phyloP scores from a whole-genome alignment of 1,140 invertebrate genomes.

The Oryctes rhinoceros region DNA sequence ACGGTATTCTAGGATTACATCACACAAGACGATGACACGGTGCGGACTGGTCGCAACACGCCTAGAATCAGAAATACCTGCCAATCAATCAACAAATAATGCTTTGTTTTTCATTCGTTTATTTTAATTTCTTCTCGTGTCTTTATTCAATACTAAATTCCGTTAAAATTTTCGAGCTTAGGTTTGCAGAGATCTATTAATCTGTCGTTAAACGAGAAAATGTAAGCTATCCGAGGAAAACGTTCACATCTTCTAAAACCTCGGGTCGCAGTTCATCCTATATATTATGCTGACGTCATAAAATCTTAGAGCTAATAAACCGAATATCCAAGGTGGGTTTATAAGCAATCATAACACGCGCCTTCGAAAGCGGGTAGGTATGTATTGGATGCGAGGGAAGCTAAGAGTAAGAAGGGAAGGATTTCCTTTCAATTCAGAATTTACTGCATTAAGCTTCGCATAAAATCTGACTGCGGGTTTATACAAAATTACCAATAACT shows the following conservation, averaged over 20 bases:
- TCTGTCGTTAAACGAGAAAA: too few species aligned
- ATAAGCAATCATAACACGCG: conserved; percentile 30
- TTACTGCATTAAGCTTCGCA: conserved; percentile 32
- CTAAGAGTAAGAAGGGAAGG: not conserved
- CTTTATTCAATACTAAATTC: too few species aligned
- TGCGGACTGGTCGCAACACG: too few species aligned
- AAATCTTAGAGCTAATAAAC: conserved; percentile 23
- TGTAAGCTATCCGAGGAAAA: too few species aligned
- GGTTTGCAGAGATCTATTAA: too few species aligned
- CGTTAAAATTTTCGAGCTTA: too few species aligned
- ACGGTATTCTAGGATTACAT: too few species aligned
- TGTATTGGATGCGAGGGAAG: not conserved
- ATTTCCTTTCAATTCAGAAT: conserved; percentile 31
- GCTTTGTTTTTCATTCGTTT: too few species aligned
- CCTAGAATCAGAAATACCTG: too few species aligned
- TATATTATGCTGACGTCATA: conserved; percentile 30
- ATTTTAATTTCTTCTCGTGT: too few species aligned
- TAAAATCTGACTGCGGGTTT: conserved; percentile 19
- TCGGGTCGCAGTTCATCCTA: not conserved
- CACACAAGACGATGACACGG: too few species aligned
- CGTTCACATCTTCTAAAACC: not conserved
- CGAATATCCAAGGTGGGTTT: conserved; percentile 26
- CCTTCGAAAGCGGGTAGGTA: not conserved
- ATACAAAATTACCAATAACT: conserved; percentile 31
- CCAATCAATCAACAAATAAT: too few species aligned